Evolutionary conservation across 2,888 invertebrate species (phyloP).

Genomic region (Caenorhabditis angaria): DNA sequence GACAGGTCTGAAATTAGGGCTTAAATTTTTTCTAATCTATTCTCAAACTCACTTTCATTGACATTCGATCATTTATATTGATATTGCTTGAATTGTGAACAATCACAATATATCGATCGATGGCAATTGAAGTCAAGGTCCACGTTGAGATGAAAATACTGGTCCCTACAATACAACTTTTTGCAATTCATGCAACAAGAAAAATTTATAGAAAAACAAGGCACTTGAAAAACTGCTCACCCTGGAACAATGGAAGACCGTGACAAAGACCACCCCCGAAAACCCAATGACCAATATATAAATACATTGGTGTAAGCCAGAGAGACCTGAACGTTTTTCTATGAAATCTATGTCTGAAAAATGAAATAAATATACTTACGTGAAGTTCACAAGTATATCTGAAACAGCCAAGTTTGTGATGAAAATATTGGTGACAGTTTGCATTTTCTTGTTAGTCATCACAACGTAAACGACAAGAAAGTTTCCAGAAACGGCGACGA

Average conservation of each 20-base stretch:
- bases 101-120: conserved; percentile 96
- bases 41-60: conserved; percentile 80
- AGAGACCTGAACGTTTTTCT: conserved; percentile 80
- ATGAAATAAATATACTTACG: conserved; percentile 49
- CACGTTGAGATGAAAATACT: conserved; percentile 96
- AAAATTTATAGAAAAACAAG: too few species aligned
- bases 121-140: conserved; percentile 94
- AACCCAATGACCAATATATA: conserved; percentile 88
- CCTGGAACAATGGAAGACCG: conserved; percentile 84
- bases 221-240: too few species aligned
- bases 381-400: conserved; percentile 86
- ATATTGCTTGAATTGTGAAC: conserved; percentile 82
- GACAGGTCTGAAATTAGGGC: conserved; percentile 66
- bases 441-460: conserved; percentile 90
- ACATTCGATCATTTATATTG: conserved; percentile 82
- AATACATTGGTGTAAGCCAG: conserved; percentile 94
- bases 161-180: conserved; percentile 77
- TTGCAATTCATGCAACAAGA: background rate
- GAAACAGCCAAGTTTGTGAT: conserved; percentile 94
- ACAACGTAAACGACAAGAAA: conserved; percentile 90
- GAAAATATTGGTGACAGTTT: conserved; percentile 95
- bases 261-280: conserved; percentile 91
- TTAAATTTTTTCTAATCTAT: background rate
- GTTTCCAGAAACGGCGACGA: conserved; percentile 88
- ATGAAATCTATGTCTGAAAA: background rate